Base-by-base conservation (phyloP, 30 jellyfish, hydroid and myxozoan genomes). In the Mastigias papua region DNA sequence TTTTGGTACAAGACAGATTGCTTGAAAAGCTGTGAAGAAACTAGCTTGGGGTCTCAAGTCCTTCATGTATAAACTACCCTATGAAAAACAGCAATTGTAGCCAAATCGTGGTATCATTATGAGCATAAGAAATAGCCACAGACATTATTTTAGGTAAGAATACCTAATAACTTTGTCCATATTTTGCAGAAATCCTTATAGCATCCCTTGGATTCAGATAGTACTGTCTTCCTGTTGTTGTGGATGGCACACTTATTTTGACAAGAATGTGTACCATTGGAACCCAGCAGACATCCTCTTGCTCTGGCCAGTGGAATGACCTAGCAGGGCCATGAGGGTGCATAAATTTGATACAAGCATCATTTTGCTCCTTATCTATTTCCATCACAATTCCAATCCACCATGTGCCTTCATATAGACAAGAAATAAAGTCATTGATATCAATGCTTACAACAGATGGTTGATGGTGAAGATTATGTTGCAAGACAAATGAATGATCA, bases 261-360 rank as follows among this genome's bases (percentile, higher is more conserved):
- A 7, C 73, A 6, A 61, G 34, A 20, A 61, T 28, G 34, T 61
- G 10, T 61, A 28, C 34, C 73, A 19, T 61, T 0, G 80, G 80
- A 19, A 68, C 80, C 50, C 46, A 68, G 50, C 61, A 68, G 25
- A 31, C 25, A 25, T 68, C 80, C 5, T 68, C 80, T 9, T 8
- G 9, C 11, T 68, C 80, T 31, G 46, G 80, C 80, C 80, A 25
- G n/a, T 68, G 50, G 34, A 68, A 68, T 22, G 80, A 68, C 15
- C 50, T 26, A 26, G 90, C 49, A 28, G 91, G 92, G 27, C 81
- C 82, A 15, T 68, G 49, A 33, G 79, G 92, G 92, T 82, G 92
- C 62, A 82, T 29, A 32, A 82, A 82, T 57, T 82, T 82, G 28
- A 82, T 58, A n/a, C 10, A 30, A 19, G 27, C 91, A 69, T 82